Evolutionary conservation across 2,113 vertebrate genomes (phyloP), one percentile per base, ranked within the genome.

Genomic region (Pycnonotus jocosus): DNA sequence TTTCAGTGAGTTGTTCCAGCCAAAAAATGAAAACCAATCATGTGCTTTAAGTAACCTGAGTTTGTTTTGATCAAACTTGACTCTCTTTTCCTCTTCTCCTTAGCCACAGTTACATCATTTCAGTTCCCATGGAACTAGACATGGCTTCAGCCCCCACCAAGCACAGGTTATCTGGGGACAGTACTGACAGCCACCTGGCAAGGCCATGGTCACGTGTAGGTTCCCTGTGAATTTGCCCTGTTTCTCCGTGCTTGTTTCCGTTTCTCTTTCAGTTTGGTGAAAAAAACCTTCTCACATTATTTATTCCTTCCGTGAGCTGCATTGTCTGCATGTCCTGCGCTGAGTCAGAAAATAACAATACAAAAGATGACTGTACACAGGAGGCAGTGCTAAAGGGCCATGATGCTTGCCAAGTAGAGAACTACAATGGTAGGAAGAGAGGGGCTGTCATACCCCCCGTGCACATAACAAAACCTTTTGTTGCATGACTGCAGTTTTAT

Each of bases 21-120:
- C 87, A 92, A 92, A 87, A 92, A 90, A 53, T 76, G 31, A 79
- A 92, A 97, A 82, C 66, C 40, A 45, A 74, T 15, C 73, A 57
- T 30, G 70, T 35, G 16, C 31, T 87, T 81, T 69, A 84, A 86
- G 77, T 78, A 95, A 72, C 73, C 77, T 56, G 64, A 30, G 30
- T 58, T 80, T 71, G 21, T 81, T 93, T 81, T 81, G 48, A 81
- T 37, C 37, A 51, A 64, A 48, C 8, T 40, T 53, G 51, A 76
- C 45, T 54, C 19, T 61, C 37, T 65, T 84, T 92, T 35, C 23
- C 14, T n/a, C 15, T 28, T 48, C 9, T 78, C 33, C 33, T 58
- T 30, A 58, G 23, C 44, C 47, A n/a, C 38, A 1, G 1, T 89
- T 50, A 20, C 1, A 1, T 44, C 23, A 56, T 73, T 86, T 68